Evolutionary conservation across 2,888 invertebrate species (phyloP).

Genomic region (Bhutanitis thaidina): DNA sequence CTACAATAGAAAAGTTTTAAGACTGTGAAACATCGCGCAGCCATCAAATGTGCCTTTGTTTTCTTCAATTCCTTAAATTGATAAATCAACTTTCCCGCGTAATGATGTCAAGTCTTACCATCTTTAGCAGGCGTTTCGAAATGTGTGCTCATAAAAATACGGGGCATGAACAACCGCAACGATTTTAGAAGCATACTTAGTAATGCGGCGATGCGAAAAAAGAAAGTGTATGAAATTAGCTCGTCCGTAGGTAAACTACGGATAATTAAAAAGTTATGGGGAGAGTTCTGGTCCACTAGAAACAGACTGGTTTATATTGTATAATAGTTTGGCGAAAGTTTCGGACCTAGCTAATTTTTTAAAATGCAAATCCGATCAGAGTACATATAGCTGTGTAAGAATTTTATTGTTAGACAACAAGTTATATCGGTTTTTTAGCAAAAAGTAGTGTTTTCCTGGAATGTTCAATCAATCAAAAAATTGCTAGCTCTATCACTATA

Average conservation of each 20-base stretch:
- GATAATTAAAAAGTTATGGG: constrained; percentile 11
- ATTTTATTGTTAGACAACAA: no score
- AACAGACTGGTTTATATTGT: constrained; percentile 30
- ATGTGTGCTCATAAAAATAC: neutral
- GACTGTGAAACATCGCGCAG: no score
- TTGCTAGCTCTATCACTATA: no score
- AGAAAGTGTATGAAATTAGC: constrained; percentile 11
- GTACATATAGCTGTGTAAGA: no score
- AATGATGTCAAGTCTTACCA: neutral
- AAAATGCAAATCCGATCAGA: no score
- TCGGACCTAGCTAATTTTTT: neutral
- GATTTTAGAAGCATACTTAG: neutral
- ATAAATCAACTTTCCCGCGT: neutral
- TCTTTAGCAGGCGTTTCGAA: neutral
- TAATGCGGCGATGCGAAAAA: neutral
- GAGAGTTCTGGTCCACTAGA: no score
- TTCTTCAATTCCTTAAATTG: neutral
- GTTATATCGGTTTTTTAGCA: no score
- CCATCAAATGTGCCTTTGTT: no score
- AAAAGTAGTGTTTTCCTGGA: no score
- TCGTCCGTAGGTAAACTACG: neutral
- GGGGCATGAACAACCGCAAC: constrained; percentile 1
- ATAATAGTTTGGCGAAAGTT: constrained; percentile 37
- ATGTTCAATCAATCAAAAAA: no score
- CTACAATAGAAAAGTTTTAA: no score